Evolutionary conservation across 1,140 invertebrate genomes (phyloP).

Genomic region (Amphibalanus amphitrite): DNA sequence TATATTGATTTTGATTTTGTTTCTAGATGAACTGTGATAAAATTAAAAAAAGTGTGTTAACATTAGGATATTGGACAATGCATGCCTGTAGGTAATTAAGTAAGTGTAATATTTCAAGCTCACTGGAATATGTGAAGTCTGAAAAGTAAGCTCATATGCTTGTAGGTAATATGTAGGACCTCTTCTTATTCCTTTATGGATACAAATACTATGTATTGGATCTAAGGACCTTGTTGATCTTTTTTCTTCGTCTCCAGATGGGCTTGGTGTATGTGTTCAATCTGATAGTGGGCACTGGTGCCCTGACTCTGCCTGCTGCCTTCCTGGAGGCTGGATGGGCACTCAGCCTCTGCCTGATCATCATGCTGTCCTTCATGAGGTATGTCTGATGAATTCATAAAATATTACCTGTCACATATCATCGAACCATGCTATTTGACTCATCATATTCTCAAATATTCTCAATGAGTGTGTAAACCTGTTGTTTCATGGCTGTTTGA

Average conservation of each 20-base stretch:
- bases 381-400: conserved; percentile 24
- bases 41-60: no score
- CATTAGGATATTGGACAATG: no score
- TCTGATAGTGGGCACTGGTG: conserved; percentile 93
- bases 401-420: conserved; percentile 6
- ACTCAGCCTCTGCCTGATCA: conserved; percentile 57
- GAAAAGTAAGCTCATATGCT: no score
- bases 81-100: no score
- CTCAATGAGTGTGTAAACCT: background rate
- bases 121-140: no score
- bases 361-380: conserved; percentile 72
- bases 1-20: no score
- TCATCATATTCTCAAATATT: background rate
- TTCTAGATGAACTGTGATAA: no score
- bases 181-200: background rate
- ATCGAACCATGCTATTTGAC: background rate
- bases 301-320: conserved; percentile 78
- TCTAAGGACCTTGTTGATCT: no score
- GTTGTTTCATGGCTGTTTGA: conserved; percentile 9
- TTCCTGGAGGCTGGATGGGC: conserved; percentile 83
- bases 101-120: no score
- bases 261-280: conserved; percentile 94
- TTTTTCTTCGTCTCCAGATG: conserved; percentile 40
- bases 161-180: no score
- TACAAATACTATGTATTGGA: no score